A percentile compares a stretch with the other conserved stretches of the same genome.
Evolutionary conservation across 2,797 vertebrate genomes (phyloP).

Genomic region (Rousettus madagascariensis): DNA sequence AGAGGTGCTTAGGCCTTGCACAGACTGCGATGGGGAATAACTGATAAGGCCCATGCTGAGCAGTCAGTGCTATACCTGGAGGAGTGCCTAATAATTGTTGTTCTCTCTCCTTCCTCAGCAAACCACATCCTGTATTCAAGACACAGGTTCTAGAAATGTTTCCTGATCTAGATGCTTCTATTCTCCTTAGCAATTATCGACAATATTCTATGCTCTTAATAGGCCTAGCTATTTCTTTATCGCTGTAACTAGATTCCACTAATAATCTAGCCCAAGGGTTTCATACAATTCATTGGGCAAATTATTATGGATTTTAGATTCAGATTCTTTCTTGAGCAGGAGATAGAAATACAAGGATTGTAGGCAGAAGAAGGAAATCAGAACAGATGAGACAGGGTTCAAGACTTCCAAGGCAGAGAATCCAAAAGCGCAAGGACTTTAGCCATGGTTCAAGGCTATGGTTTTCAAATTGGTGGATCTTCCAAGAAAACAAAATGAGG

Average conservation of each 20-base stretch:
- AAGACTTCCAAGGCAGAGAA: neutral
- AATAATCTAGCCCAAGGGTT: neutral
- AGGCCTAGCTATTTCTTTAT: constrained; percentile 3
- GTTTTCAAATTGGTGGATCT: neutral
- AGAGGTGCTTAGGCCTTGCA: constrained; percentile 8
- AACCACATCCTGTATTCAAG: neutral
- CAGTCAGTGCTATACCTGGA: neutral
- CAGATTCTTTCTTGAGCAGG: neutral
- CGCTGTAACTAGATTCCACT: neutral
- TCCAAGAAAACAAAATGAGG: neutral
- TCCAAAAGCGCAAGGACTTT: neutral
- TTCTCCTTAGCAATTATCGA: neutral
- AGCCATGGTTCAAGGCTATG: neutral
- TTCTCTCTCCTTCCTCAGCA: neutral
- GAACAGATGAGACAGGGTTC: neutral
- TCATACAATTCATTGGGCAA: neutral
- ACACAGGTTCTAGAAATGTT: neutral
- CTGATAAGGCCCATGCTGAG: neutral
- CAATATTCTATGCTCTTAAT: neutral
- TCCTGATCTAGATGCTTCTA: neutral
- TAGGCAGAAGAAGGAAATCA: neutral
- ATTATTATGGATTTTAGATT: neutral
- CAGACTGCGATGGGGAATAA: constrained; percentile 22
- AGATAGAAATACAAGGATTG: neutral
- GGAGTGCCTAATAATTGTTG: neutral